Conservation (phyloP, 2,797 vertebrate species). For the Diglossa cyanea region DNA sequence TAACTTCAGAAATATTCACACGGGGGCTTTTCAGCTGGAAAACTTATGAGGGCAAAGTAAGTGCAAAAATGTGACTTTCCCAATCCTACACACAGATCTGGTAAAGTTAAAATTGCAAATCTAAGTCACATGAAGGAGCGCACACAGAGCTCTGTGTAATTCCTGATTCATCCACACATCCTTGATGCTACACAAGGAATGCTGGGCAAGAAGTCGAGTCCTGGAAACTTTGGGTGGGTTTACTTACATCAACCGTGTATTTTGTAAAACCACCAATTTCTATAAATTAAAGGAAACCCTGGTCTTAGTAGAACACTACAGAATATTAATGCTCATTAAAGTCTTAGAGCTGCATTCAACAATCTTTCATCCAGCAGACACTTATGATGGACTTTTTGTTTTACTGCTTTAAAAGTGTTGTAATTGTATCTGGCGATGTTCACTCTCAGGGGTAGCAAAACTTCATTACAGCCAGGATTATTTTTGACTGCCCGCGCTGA, state of each 20-base stretch:
- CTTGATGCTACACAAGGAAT: not conserved
- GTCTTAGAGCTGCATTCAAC: not conserved
- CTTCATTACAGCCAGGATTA: not conserved
- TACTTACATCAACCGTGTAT: accelerated
- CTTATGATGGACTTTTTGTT: not conserved
- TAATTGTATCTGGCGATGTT: not conserved
- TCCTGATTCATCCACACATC: not conserved
- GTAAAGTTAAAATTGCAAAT: not conserved
- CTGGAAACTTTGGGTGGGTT: not conserved
- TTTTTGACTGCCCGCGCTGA: not conserved
- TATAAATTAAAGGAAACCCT: not conserved
- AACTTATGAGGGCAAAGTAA: not conserved
- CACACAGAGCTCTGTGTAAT: not conserved
- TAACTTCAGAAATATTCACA: not conserved
- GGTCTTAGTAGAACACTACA: not conserved
- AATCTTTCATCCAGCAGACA: not conserved
- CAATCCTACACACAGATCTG: not conserved
- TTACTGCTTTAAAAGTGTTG: not conserved
- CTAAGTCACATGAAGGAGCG: not conserved
- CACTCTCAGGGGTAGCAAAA: not conserved
- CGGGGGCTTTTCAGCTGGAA: not conserved
- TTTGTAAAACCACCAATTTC: not conserved
- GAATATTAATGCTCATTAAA: not conserved
- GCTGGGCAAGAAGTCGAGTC: not conserved
- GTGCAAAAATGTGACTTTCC: not conserved